phyloP scores from a whole-genome alignment of 2,888 invertebrate species.

The Nomada lathburiana region DNA sequence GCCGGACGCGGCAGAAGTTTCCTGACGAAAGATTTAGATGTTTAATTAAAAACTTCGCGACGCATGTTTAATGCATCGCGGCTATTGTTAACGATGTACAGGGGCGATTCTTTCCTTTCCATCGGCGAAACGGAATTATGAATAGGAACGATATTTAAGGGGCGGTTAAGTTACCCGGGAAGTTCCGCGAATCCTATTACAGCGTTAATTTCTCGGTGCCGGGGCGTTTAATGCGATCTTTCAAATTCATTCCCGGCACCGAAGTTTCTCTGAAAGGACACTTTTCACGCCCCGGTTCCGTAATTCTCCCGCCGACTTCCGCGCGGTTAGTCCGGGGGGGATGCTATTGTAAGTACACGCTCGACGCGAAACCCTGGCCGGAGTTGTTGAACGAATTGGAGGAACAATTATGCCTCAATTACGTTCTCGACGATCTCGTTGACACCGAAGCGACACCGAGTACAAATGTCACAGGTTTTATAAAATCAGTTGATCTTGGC shows the following conservation, averaged over 20 bases:
- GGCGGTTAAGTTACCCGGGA: neutral
- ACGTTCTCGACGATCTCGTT: no score
- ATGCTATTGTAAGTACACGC: no score
- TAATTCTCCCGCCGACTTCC: constrained; percentile 25
- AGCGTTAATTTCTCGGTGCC: constrained; percentile 23
- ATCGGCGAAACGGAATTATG: neutral
- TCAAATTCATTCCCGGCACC: constrained; percentile 31
- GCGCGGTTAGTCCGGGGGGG: neutral
- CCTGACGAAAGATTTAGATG: neutral
- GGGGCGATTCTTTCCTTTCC: neutral
- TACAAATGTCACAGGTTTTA: no score
- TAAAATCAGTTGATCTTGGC: no score
- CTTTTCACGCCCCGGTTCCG: constrained; percentile 19
- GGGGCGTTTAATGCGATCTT: constrained; percentile 31
- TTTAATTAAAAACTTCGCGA: neutral
- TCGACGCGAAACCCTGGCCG: no score
- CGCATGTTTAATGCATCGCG: neutral
- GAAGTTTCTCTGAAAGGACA: constrained; percentile 10
- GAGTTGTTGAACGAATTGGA: no score
- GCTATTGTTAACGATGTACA: neutral
- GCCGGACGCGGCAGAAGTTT: neutral
- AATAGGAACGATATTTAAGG: constrained; percentile 12
- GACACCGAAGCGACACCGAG: no score
- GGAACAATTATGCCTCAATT: no score
- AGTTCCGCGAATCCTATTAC: constrained; percentile 17